These are phyloP conservation scores for Chelonoidis abingdonii DNA, from an alignment of 2,113 vertebrate species.

Conservation along the genomic window DNA sequence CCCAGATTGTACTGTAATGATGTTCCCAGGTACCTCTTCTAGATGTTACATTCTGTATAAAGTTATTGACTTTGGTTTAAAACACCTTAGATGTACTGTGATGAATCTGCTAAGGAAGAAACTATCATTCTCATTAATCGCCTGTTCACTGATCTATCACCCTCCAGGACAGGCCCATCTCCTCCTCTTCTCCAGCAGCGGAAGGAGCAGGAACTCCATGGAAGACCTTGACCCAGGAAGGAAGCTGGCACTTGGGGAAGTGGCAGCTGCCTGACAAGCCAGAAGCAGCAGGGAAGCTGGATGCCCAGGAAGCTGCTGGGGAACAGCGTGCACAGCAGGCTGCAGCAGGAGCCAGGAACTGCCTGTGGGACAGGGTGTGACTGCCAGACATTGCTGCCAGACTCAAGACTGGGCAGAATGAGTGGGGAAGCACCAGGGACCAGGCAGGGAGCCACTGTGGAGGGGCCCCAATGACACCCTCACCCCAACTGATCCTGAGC, in stretches of 20 bases:
- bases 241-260: not conserved
- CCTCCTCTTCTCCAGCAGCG: not conserved
- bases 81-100: not conserved
- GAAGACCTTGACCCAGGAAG: not conserved
- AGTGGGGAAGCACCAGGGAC: not conserved
- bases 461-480: not conserved
- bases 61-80: conserved; percentile 17
- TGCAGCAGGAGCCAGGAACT: not conserved
- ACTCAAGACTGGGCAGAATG: not conserved
- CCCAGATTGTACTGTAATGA: not conserved
- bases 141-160: not conserved
- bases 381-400: not conserved
- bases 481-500: not conserved
- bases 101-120: not conserved
- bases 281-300: not conserved
- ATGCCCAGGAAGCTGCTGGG: not conserved
- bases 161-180: not conserved
- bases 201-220: not conserved
- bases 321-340: not conserved
- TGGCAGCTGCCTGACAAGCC: not conserved
- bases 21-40: conserved; percentile 7
- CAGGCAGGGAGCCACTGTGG: not conserved
- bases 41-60: not conserved
- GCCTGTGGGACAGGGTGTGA: not conserved
- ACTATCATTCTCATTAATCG: not conserved